Evolutionary conservation across 2,113 vertebrate species (phyloP), one percentile per base, ranked within the genome.

Genomic region (Entelurus aequoreus): DNA sequence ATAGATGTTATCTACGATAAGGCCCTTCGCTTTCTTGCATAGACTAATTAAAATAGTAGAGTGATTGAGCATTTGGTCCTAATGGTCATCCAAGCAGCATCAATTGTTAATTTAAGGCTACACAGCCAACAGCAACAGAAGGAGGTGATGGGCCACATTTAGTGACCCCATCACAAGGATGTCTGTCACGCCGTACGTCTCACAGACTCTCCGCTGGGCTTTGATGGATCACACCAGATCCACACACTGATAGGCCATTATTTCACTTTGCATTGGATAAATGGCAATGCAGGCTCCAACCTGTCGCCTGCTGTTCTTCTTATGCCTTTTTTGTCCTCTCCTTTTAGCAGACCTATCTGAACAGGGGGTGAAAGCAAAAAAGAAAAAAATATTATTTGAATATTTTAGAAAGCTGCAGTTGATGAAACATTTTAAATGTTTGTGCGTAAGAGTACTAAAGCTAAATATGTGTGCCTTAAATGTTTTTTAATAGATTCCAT

Each of bases 231-330:
- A 85, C 75, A 77, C 77, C 57, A 49, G 77, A 36, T 60, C 69
- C 74, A 21, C 67, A 21, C 74, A 88, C 82, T 91, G 90, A 92
- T 89, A 83, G 89, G 85, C 88, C 87, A 90, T 91, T 89, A 92
- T 90, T 90, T 90, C 82, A 87, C 87, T 88, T 88, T 90, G 87
- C 87, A 88, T 89, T 79, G 86, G 81, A 88, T 86, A 87, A 91
- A 90, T 90, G 87, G 79, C 75, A 60, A 72, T 49, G 77, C 66
- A 15, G 72, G 72, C 65, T 81, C 54, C 68, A 62, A 81, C 77
- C 81, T 86, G 83, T 86, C 81, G 71, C 69, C 73, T 72, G 68
- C 68, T 63, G 63, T 63, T 79, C 66, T 62, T 56, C 66, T 73
- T 64, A 54, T 21, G 21, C 48, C 44, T 68, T 58, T 63, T 54